phyloP scores from a whole-genome alignment of 2,797 vertebrate species.

The Podargus strigoides region DNA sequence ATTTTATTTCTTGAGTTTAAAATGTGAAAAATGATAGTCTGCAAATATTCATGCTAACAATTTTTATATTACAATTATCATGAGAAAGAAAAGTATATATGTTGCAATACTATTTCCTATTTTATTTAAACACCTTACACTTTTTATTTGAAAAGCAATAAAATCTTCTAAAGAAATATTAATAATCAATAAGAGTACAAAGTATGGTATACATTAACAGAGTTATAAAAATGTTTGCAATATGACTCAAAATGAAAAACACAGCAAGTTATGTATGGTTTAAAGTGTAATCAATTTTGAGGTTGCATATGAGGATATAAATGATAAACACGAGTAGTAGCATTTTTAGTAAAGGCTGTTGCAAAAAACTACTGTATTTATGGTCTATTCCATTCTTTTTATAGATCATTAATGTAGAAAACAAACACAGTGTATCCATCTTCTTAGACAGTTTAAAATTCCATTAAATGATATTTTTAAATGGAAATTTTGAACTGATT shows the following conservation, averaged over 20 bases:
- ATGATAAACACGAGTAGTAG: slow-evolving; percentile 76
- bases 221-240: slow-evolving; percentile 79
- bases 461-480: slow-evolving; percentile 74
- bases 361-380: slow-evolving; percentile 74
- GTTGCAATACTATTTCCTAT: slow-evolving; percentile 49
- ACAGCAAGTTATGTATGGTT: slow-evolving; percentile 71
- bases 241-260: slow-evolving; percentile 76
- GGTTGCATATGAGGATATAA: slow-evolving; percentile 72
- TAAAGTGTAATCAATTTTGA: slow-evolving; percentile 81
- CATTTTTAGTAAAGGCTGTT: slow-evolving; percentile 78
- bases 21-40: slow-evolving; percentile 50
- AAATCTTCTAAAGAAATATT: slow-evolving; percentile 77
- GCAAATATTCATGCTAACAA: slow-evolving; percentile 26
- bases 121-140: slow-evolving; percentile 57
- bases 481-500: slow-evolving; percentile 67
- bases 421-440: slow-evolving; percentile 73
- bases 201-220: slow-evolving; percentile 78
- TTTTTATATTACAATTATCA: slow-evolving; percentile 63
- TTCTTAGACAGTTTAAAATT: slow-evolving; percentile 74
- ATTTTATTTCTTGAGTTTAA: slow-evolving; percentile 54
- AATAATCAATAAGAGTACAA: slow-evolving; percentile 79
- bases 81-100: slow-evolving; percentile 49
- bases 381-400: slow-evolving; percentile 74
- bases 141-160: slow-evolving; percentile 79
- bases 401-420: slow-evolving; percentile 80